Evolutionary conservation across 2,888 invertebrate species (phyloP).

Genomic region (Pachymerium ferrugineum): DNA sequence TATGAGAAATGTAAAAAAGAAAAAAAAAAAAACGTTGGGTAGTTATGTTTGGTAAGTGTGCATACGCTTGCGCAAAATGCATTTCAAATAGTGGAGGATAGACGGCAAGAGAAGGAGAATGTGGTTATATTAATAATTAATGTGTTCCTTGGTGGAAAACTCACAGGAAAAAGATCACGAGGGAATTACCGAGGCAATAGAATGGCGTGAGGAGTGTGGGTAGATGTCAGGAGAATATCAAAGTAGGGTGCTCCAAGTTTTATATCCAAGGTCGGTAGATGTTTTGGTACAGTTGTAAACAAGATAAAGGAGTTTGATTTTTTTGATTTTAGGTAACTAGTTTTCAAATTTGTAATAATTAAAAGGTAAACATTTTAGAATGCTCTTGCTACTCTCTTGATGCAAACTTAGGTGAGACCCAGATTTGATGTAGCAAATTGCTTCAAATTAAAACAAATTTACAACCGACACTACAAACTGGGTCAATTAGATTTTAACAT

Average conservation of each 20-base stretch:
- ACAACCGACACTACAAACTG: no score
- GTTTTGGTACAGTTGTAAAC: no score
- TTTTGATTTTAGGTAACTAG: no score
- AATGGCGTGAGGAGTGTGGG: background rate
- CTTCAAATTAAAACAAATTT: no score
- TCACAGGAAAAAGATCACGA: background rate
- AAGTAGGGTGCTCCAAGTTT: background rate
- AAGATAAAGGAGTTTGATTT: no score
- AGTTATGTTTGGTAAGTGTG: background rate
- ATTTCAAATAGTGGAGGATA: background rate
- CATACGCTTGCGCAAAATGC: background rate
- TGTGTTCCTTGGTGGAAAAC: background rate
- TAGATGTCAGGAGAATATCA: background rate
- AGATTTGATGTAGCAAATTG: no score
- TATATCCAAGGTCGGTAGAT: background rate
- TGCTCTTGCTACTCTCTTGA: no score
- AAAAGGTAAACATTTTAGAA: no score
- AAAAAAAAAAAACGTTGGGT: background rate
- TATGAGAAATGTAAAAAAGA: background rate
- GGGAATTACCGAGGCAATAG: background rate
- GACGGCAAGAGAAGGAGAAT: background rate
- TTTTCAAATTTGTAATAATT: no score
- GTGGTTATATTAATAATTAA: background rate
- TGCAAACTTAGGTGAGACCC: no score
- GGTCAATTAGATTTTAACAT: no score